These are phyloP conservation scores for Drosophila virilis DNA, from an alignment of 1,140 invertebrate species.

Conservation along the genomic window DNA sequence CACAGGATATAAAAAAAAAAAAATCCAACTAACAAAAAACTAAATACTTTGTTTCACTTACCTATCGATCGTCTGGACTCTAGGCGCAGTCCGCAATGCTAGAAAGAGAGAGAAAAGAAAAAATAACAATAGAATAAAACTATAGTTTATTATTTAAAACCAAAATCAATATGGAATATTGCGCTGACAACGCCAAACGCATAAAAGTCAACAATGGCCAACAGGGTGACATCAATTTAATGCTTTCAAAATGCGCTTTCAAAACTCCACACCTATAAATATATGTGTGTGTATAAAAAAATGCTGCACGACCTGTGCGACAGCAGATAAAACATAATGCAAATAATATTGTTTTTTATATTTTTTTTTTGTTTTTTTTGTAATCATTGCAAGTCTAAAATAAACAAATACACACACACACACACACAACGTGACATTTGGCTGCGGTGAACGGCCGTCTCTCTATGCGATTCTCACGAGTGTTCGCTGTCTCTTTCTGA, in stretches of 20 bases:
- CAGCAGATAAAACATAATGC: constrained; percentile 66
- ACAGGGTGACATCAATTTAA: constrained; percentile 63
- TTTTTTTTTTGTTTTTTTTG: constrained; percentile 32
- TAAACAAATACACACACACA: constrained; percentile 18
- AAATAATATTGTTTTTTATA: constrained; percentile 40
- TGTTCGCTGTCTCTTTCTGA: constrained; percentile 20
- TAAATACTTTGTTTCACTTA: constrained; percentile 46
- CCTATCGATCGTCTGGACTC: constrained; percentile 55
- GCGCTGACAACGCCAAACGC: constrained; percentile 46
- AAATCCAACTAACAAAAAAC: neutral
- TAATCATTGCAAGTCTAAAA: constrained; percentile 41
- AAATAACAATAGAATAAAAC: constrained; percentile 13
- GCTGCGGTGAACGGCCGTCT: constrained; percentile 25
- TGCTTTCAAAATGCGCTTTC: constrained; percentile 69
- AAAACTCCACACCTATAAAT: constrained; percentile 47
- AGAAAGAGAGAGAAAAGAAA: neutral
- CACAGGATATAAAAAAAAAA: neutral
- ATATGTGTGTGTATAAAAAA: constrained; percentile 15
- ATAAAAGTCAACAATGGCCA: constrained; percentile 59
- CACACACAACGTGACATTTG: constrained; percentile 33
- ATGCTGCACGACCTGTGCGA: constrained; percentile 54
- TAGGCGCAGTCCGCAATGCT: constrained; percentile 28
- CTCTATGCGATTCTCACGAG: constrained; percentile 43
- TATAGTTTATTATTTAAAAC: constrained; percentile 63
- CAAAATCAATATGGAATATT: constrained; percentile 71